phyloP scores from a whole-genome alignment of 2,113 vertebrate species.

The Neodontobutis hainanensis region DNA sequence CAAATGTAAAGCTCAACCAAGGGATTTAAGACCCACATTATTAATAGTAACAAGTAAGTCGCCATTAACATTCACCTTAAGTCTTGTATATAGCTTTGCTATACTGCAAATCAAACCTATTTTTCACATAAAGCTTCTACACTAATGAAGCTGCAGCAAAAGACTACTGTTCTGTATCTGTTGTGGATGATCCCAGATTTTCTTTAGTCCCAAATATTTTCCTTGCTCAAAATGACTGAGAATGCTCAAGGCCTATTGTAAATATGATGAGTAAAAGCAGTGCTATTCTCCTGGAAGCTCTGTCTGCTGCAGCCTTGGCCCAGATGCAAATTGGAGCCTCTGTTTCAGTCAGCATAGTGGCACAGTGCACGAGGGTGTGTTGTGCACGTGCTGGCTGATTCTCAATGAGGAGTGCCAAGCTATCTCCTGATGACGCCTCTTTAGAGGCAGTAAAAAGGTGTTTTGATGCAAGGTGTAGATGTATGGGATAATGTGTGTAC shows the following conservation, averaged over 20 bases:
- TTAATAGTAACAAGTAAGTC: conserved; percentile 2
- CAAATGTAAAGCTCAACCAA: neutral
- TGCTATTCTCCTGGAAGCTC: conserved; percentile 53
- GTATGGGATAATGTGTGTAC: too few relatives aligned
- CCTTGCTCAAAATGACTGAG: conserved; percentile 48
- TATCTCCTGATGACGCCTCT: too few relatives aligned
- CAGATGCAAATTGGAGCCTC: conserved; percentile 71
- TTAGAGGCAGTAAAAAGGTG: too few relatives aligned
- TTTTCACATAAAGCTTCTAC: conserved; percentile 10
- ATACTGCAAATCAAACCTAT: conserved; percentile 1
- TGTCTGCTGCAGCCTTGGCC: conserved; percentile 76
- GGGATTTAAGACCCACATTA: neutral
- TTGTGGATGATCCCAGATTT: conserved; percentile 16
- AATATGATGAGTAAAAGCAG: conserved; percentile 65
- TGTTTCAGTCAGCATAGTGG: conserved; percentile 35
- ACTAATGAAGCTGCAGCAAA: conserved; percentile 27
- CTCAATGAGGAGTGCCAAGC: conserved; percentile 22
- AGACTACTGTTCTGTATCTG: conserved; percentile 49
- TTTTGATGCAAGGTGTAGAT: too few relatives aligned
- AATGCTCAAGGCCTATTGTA: conserved; percentile 56
- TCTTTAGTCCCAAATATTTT: conserved; percentile 52
- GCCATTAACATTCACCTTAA: conserved; percentile 5
- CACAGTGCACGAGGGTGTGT: neutral
- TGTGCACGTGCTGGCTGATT: conserved; percentile 21
- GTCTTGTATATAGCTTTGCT: conserved; percentile 2